These are phyloP conservation scores for Orthosia cruda DNA, from an alignment of 2,888 invertebrate genomes.

Conservation along the genomic window DNA sequence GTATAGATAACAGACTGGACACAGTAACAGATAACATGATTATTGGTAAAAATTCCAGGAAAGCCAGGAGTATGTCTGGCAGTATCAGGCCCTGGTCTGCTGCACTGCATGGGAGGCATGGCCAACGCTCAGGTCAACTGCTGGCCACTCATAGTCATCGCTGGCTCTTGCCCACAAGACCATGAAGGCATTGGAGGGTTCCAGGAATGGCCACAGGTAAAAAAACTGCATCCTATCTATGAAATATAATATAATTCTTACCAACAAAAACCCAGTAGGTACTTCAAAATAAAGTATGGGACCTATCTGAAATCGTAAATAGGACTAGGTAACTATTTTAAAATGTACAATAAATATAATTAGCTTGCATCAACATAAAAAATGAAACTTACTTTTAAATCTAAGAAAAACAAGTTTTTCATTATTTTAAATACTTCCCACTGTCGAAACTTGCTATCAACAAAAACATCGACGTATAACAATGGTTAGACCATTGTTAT, in stretches of 20 bases:
- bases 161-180: conserved; percentile 97
- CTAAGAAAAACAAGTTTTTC: not conserved
- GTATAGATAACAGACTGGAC: no score
- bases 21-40: no score
- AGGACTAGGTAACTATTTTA: no score
- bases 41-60: conserved; percentile 81
- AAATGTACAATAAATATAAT: not conserved
- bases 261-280: not conserved
- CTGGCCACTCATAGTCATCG: conserved; percentile 98
- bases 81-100: conserved; percentile 98
- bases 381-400: not conserved
- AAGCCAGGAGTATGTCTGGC: conserved; percentile 97
- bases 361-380: not conserved
- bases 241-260: not conserved
- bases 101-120: conserved; percentile 98
- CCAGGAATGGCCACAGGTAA: conserved; percentile 97
- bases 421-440: conserved; percentile 14
- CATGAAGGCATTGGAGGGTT: conserved; percentile 99
- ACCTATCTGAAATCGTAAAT: no score
- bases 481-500: conserved; percentile 11
- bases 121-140: conserved; percentile 99
- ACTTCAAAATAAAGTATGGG: no score
- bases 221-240: not conserved
- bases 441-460: not conserved
- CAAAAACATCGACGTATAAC: not conserved